Evolutionary conservation across 2,888 invertebrate species (phyloP), one percentile per base, ranked within the genome.

Genomic region (Cephus pygmeus): DNA sequence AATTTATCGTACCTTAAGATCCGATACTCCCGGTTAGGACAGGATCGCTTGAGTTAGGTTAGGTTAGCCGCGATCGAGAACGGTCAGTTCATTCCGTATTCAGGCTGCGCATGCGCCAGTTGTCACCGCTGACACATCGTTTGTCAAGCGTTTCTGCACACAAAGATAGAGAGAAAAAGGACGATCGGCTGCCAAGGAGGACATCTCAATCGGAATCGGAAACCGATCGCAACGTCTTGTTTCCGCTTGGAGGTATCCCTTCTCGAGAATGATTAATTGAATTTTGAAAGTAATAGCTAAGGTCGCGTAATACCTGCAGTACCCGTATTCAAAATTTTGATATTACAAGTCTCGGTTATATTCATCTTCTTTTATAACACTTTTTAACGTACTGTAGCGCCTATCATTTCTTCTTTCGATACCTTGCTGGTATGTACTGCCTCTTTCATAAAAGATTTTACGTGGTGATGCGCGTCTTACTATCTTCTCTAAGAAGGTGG

Each of bases 101-200:
- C 91, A 90, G 91, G 87, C 82, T 86, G 88, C 90, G 90, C 90
- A 87, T 90, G 90, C 89, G 90, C 91, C 89, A 91, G 91, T 91
- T 91, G 91, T 91, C 91, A 91, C 88, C 84, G 90, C 90, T 91
- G 91, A 91, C 91, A 91, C 91, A 89, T 91, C 90, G 90, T 91
- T 89, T 88, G 91, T 91, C 91, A 91, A 90, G 87, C 85, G 88
- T 88, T 87, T 90, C 89, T 87, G 86, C 90, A 85, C 87, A 88
- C 88, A 89, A 89, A 89, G 88, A 87, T 87, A 76, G 30, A 77
- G 33, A 79, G 33, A 79, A 69, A 78, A 74, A 75, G 74, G 12
- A 83, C 79, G 82, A 73, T 80, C 83, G 83, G 82, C 71, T 79
- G 79, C 83, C 34, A 80, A 77, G 84, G 84, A 81, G 85, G 85